Percentiles rank a stretch among this genome's conserved stretches.
Conservation (phyloP, 2,797 vertebrate genomes). For the Cynopterus sphinx region DNA sequence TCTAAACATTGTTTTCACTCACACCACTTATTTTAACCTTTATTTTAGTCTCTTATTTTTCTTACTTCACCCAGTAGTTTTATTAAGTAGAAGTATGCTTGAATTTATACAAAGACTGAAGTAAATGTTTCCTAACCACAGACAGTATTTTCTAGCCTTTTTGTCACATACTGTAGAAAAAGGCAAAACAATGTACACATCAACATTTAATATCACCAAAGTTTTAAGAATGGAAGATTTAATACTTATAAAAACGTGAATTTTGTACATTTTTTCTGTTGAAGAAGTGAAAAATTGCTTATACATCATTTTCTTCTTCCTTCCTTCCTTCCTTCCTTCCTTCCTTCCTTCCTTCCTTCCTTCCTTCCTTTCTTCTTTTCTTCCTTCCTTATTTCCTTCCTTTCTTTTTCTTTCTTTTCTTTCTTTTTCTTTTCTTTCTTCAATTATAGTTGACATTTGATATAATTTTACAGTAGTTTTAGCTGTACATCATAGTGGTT, state of each 20-base stretch:
- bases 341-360: no score
- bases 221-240: background rate
- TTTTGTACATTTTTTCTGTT: background rate
- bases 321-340: no score
- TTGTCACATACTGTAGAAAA: background rate
- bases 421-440: no score
- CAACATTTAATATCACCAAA: background rate
- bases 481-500: no score
- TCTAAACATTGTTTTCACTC: background rate
- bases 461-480: no score
- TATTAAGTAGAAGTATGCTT: background rate
- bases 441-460: no score
- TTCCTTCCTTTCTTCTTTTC: no score
- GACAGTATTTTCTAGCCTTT: background rate
- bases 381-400: rapidly evolving
- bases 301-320: background rate
- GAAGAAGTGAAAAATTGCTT: background rate
- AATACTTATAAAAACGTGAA: background rate
- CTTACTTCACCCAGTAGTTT: background rate
- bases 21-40: background rate
- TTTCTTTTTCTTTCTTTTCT: no score
- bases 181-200: background rate
- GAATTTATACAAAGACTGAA: background rate
- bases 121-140: background rate
- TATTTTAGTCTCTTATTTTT: background rate